Conservation (phyloP, 2,113 vertebrate genomes). For the Chaetops frenatus region DNA sequence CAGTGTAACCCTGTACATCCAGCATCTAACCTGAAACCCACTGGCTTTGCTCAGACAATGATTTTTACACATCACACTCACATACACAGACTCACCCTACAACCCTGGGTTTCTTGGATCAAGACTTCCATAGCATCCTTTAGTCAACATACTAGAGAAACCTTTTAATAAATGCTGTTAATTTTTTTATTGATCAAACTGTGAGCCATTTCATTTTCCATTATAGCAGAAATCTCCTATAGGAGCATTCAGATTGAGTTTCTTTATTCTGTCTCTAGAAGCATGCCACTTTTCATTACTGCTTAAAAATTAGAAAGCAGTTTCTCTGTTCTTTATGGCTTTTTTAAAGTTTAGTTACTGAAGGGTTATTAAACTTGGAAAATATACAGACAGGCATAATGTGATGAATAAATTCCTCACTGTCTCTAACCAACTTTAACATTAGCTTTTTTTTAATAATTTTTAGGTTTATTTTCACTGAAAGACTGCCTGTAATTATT, state of each 20-base stretch:
- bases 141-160: constrained; percentile 55
- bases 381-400: constrained; percentile 61
- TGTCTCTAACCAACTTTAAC: constrained; percentile 68
- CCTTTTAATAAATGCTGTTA: constrained; percentile 74
- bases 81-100: background rate
- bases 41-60: background rate
- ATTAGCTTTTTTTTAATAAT: constrained; percentile 60
- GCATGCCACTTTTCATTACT: constrained; percentile 65
- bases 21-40: background rate
- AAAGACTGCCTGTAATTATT: constrained; percentile 76
- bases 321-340: constrained; percentile 54
- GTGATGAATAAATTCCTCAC: constrained; percentile 64
- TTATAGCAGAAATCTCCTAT: constrained; percentile 68
- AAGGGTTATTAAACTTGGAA: constrained; percentile 66
- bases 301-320: constrained; percentile 65
- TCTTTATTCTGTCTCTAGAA: constrained; percentile 65
- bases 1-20: background rate
- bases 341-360: constrained; percentile 57
- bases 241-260: constrained; percentile 53
- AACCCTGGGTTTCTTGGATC: background rate
- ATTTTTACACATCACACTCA: background rate
- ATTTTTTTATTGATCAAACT: constrained; percentile 77
- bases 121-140: constrained; percentile 8
- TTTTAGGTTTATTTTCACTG: constrained; percentile 73
- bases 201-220: constrained; percentile 72